Percentiles rank a stretch among this genome's conserved stretches.
phyloP scores from a whole-genome alignment of 1,140 invertebrate genomes.

The Drosophila aff. region DNA sequence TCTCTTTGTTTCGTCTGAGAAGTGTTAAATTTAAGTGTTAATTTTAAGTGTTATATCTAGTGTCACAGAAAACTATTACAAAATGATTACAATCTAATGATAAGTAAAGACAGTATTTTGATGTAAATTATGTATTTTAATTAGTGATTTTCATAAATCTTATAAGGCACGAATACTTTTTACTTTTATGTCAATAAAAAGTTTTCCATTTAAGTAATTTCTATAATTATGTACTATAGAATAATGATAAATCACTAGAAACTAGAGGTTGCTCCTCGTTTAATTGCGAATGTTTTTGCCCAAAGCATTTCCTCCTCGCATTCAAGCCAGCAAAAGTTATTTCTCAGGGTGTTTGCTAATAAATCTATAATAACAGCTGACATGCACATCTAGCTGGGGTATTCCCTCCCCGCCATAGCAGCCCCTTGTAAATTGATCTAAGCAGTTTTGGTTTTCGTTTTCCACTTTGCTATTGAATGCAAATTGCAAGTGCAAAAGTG shows the following conservation, averaged over 20 bases:
- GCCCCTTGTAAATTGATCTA: slow-evolving; percentile 69
- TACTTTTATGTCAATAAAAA: neutral
- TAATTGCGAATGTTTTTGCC: neutral
- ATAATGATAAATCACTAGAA: neutral
- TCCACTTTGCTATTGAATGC: slow-evolving; percentile 61
- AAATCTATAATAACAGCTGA: slow-evolving; percentile 35
- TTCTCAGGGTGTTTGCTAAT: slow-evolving; percentile 28
- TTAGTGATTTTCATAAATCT: neutral
- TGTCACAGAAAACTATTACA: neutral
- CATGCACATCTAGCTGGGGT: slow-evolving; percentile 19
- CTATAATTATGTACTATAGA: too few relatives aligned
- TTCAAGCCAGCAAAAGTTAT: slow-evolving; percentile 10
- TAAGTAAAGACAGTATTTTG: neutral
- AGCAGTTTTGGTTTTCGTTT: slow-evolving; percentile 52
- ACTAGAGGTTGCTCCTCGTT: neutral
- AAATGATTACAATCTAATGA: neutral
- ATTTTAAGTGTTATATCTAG: too few relatives aligned
- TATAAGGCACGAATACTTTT: neutral
- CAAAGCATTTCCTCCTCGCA: slow-evolving; percentile 18
- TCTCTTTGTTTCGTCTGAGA: neutral
- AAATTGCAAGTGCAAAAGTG: slow-evolving; percentile 68
- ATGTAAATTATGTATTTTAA: too few relatives aligned
- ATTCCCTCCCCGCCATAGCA: slow-evolving; percentile 17
- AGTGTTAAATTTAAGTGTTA: neutral
- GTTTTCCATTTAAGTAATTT: neutral